Conservation (phyloP, 2,888 invertebrate species). For the Hemithea aestivaria region DNA sequence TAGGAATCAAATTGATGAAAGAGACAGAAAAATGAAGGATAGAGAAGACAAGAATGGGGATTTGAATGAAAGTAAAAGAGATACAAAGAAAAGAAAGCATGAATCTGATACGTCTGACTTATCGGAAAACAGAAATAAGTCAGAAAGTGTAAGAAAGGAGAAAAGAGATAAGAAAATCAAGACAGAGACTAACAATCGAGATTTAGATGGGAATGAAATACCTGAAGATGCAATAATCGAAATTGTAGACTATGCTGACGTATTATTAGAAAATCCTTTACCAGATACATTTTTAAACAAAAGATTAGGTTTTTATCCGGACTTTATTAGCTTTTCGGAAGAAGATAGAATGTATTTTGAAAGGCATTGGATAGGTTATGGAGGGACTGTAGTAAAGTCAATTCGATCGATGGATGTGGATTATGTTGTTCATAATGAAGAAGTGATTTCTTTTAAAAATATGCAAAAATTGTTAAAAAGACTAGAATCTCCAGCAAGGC, state of each 20-base stretch:
- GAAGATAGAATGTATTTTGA: slow-evolving; percentile 56
- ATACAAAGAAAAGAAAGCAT: slow-evolving; percentile 9
- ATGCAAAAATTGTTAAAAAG: slow-evolving; percentile 51
- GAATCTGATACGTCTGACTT: background rate
- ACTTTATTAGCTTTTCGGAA: slow-evolving; percentile 63
- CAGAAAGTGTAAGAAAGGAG: background rate
- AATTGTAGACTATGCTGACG: slow-evolving; percentile 17
- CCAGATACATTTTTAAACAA: slow-evolving; percentile 57
- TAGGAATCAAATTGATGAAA: slow-evolving; percentile 14
- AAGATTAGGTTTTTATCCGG: slow-evolving; percentile 66
- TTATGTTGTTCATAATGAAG: slow-evolving; percentile 55
- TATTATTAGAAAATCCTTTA: slow-evolving; percentile 50
- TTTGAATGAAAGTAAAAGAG: slow-evolving; percentile 11
- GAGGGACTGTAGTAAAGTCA: slow-evolving; percentile 69
- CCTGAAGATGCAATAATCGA: slow-evolving; percentile 12
- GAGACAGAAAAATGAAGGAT: slow-evolving; percentile 11
- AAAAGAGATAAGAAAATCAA: background rate
- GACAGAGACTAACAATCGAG: too few species aligned
- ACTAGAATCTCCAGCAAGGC: slow-evolving; percentile 42
- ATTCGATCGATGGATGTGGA: slow-evolving; percentile 53
- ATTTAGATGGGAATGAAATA: slow-evolving; percentile 1
- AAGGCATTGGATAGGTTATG: slow-evolving; percentile 83
- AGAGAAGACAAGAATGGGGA: too few species aligned
- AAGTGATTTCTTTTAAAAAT: slow-evolving; percentile 42
- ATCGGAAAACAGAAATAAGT: background rate